Percentiles rank a stretch among this genome's conserved stretches.
These are phyloP conservation scores for Chrosomus eos DNA, from an alignment of 2,797 vertebrate species.

Conservation along the genomic window DNA sequence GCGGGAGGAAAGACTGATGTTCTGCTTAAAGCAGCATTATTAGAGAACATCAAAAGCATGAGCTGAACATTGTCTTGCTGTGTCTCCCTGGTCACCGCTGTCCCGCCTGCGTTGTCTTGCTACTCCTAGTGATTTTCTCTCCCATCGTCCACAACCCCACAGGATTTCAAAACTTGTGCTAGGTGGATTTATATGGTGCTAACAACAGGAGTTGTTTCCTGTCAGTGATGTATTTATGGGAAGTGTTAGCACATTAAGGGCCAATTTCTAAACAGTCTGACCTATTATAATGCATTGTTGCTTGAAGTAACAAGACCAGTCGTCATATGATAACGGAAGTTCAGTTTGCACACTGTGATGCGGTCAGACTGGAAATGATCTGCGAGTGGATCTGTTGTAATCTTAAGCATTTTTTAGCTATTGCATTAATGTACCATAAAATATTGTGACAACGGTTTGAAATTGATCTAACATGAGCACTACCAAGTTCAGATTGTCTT, in stretches of 20 bases:
- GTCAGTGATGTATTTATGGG: neutral
- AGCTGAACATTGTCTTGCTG: slow-evolving; percentile 68
- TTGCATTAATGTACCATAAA: neutral
- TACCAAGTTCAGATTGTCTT: neutral
- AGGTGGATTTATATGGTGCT: slow-evolving; percentile 28
- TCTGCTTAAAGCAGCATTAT: slow-evolving; percentile 82
- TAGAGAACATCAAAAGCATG: slow-evolving; percentile 78
- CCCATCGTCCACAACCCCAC: slow-evolving; percentile 17
- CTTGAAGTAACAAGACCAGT: neutral
- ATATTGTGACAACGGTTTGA: neutral
- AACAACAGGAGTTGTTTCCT: slow-evolving; percentile 1
- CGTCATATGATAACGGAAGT: no score
- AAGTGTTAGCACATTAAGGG: neutral
- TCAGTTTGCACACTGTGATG: neutral
- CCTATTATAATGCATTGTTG: slow-evolving; percentile 15
- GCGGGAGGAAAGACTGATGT: slow-evolving; percentile 68
- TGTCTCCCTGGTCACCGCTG: slow-evolving; percentile 35
- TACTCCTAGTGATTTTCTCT: neutral
- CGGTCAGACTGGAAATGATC: neutral
- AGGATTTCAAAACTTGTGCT: slow-evolving; percentile 20
- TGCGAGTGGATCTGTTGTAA: neutral
- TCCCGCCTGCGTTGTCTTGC: slow-evolving; percentile 28
- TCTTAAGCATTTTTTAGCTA: slow-evolving; percentile 18
- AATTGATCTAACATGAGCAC: neutral
- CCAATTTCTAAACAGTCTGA: neutral